Percentiles rank a stretch among this genome's conserved stretches.
Evolutionary conservation across 2,113 vertebrate species (phyloP).

Genomic region (Jacana jacana): DNA sequence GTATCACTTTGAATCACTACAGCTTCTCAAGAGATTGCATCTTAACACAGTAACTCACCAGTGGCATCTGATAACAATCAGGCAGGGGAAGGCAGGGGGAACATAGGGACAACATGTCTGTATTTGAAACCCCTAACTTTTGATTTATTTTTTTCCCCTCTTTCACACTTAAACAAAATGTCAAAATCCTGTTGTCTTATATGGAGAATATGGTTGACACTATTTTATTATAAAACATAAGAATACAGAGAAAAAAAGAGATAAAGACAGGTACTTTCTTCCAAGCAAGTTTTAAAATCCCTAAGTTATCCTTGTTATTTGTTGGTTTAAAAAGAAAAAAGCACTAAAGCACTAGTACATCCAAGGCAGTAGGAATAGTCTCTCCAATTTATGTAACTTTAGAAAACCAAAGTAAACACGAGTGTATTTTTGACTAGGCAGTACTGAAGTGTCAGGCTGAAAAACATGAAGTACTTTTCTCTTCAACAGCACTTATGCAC

Average conservation of each 20-base stretch:
- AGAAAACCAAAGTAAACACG: not conserved
- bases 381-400: not conserved
- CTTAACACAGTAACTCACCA: not conserved
- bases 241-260: not conserved
- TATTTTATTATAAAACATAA: not conserved
- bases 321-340: not conserved
- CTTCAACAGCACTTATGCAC: not conserved
- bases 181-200: not conserved
- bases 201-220: not conserved
- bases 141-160: not conserved
- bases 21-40: not conserved
- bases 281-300: not conserved
- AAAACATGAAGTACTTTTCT: not conserved
- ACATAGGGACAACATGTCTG: not conserved
- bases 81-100: rapidly evolving
- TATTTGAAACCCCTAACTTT: not conserved
- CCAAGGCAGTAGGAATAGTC: not conserved
- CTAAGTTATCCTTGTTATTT: not conserved
- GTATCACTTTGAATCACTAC: not conserved
- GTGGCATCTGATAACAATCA: not conserved
- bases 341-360: not conserved
- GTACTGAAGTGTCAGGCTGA: not conserved
- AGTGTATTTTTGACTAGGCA: not conserved
- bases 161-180: not conserved
- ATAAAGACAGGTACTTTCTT: not conserved